Evolutionary conservation across 2,888 invertebrate species (phyloP), one percentile per base, ranked within the genome.

Genomic region (Lacanobia oleracea): DNA sequence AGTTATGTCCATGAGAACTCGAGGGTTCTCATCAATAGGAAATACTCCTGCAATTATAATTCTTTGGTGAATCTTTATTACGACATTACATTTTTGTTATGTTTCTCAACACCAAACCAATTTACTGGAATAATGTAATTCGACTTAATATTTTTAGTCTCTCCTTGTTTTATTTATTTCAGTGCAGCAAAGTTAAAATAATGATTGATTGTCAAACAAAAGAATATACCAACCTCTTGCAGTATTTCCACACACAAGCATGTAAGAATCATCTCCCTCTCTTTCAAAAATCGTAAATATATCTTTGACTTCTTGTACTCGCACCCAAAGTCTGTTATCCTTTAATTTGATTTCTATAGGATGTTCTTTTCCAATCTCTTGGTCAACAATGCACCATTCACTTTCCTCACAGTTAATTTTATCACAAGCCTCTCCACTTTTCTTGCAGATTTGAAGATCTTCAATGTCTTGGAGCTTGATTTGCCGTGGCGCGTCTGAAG

Each of bases 161-260:
- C 33, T 6, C 3, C 5, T 6, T 33, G 33, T 33, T 40, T 40
- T 2, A 0, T 12, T 40, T 40, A 12, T 40, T 12, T 2, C 40
- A 40, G 7, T 21, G 2, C 2, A 54, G 9, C 4, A 14, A 7
- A 12, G 23, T 14, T 21, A 12, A 6, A 27, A 54, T 54, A 3
- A 54, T 18, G 1, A 16, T 21, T 14, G 14, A 53, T 23, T 14
- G 7, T 14, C 8, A 54, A 23, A 54, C 2, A 45, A 45, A 23
- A 8, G 10, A 33, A 0, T 56, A n/a, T 12, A 18, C 54, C 2
- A 18, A 97, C 98, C 98, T 91, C 97, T 97, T 8, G 97, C 98
- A 1, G 98, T 98, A 87, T 98, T 98, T 37, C 98, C 98, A 33
- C 97, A 97, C 0, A 98, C 96, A 12, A 98, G 88, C 91, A 97